Base-by-base conservation (phyloP, 2,113 vertebrate species). In the Heloderma charlesbogerti region DNA sequence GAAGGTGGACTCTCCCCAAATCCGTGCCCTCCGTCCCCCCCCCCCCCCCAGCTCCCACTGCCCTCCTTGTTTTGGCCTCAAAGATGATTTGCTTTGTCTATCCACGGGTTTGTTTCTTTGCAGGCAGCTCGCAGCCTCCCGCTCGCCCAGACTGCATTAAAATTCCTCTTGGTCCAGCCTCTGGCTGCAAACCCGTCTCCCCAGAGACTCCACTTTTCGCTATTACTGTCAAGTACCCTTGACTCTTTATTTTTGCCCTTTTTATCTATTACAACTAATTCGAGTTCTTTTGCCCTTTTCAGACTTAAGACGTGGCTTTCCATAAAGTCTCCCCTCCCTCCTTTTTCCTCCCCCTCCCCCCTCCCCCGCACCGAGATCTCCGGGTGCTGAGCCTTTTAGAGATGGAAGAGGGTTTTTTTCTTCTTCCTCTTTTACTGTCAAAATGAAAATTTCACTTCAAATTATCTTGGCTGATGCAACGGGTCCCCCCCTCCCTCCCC, bases 241-340 rank as follows among this genome's bases (percentile, higher is more conserved):
- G 98, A 98, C 99, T 99, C 98, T 97, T 98, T 98, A 98, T 98
- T 98, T 99, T 98, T 99, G 99, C 99, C 99, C 99, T 99, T 99
- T 90, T 99, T 99, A 99, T 99, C 99, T 98, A 98, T 98, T 99
- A 99, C 98, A 99, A 99, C 98, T 99, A 99, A 99, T 99, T 98
- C 98, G 96, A 98, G 98, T 98, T 99, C 98, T 98, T 98, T 98
- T 99, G 98, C 98, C 99, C 99, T 99, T 99, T 99, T 99, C 98
- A 99, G 98, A 98, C 98, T 97, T 13, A 97, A 98, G 98, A 98
- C 98, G 97, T 98, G 98, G 98, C 98, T 97, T 97, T 97, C 95
- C 95, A 97, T 96, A 97, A 98, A 98, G 98, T 98, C 98, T 97
- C 97, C 71, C 80, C 80, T 25, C 20, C 69, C n/a, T 40, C 60